Percentiles rank a stretch among this genome's conserved stretches.
Conservation (phyloP, 2,888 invertebrate species). For the Bibio marci region DNA sequence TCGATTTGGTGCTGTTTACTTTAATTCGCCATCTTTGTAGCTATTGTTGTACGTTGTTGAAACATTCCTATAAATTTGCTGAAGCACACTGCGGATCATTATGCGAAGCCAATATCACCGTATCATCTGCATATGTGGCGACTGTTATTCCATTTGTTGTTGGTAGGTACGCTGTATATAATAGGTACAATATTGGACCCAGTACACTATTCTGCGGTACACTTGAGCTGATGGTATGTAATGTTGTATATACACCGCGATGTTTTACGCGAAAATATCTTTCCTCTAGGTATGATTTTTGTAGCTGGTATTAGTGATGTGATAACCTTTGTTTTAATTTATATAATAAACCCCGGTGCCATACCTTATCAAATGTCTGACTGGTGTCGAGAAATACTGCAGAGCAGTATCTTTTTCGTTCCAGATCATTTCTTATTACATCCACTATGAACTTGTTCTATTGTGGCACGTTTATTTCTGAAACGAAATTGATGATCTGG, state of each 20-base stretch:
- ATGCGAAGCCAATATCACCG: conserved; percentile 8
- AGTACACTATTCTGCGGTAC: conserved; percentile 12
- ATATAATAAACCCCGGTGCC: background rate
- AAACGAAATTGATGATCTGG: too few species aligned
- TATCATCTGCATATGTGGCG: conserved; percentile 11
- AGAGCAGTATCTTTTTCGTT: too few species aligned
- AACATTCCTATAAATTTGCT: conserved; percentile 10
- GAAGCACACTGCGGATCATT: conserved; percentile 9
- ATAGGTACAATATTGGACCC: conserved; percentile 8
- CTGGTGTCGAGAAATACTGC: too few species aligned
- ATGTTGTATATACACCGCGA: background rate
- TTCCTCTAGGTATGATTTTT: conserved; percentile 3
- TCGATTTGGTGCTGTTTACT: conserved; percentile 12
- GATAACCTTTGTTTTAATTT: background rate
- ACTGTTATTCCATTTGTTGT: conserved; percentile 3
- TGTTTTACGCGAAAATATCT: too few species aligned
- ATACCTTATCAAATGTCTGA: background rate
- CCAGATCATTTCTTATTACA: too few species aligned
- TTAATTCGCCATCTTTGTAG: conserved; percentile 12
- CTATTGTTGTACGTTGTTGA: conserved; percentile 10
- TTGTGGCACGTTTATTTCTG: too few species aligned
- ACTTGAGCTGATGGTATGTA: conserved; percentile 4
- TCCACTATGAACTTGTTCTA: too few species aligned
- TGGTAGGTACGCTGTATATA: conserved; percentile 10
- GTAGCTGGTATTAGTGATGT: background rate